A percentile compares a stretch with the other conserved stretches of the same genome.
These are phyloP conservation scores for Hephaestus fuliginosus DNA, from an alignment of 2,797 vertebrate genomes.

Conservation along the genomic window DNA sequence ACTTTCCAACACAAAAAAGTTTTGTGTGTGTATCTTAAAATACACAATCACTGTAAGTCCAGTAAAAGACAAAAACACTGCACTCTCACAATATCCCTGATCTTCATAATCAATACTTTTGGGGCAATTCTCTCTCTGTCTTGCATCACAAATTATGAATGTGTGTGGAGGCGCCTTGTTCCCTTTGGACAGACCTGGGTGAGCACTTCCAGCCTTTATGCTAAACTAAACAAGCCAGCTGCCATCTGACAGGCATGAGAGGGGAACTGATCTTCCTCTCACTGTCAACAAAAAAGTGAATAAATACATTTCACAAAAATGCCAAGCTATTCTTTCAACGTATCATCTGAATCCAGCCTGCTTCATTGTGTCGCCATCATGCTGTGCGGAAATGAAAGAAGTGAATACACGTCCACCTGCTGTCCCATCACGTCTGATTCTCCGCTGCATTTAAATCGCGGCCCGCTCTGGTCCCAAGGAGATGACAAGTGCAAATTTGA, in stretches of 20 bases:
- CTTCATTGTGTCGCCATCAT: background rate
- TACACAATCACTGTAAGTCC: background rate
- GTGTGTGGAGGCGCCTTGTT: background rate
- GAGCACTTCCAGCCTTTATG: background rate
- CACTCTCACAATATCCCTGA: background rate
- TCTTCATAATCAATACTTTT: background rate
- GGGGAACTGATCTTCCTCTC: background rate
- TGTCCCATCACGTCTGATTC: background rate
- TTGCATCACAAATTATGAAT: background rate
- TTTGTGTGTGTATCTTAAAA: background rate
- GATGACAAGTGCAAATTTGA: constrained; percentile 51
- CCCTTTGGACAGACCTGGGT: background rate
- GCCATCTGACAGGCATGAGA: background rate
- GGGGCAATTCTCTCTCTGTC: too few relatives aligned
- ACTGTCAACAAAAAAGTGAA: background rate
- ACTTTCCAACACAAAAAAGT: background rate
- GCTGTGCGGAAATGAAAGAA: background rate
- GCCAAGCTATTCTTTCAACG: background rate
- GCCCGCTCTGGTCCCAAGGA: constrained; percentile 23
- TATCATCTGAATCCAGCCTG: background rate
- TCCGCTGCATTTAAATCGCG: constrained; percentile 36
- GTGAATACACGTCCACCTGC: constrained; percentile 24
- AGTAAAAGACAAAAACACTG: background rate
- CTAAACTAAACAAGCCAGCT: background rate
- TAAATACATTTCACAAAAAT: background rate